Base-by-base conservation (phyloP, 1,140 invertebrate species). In the Pogonus chalceus region DNA sequence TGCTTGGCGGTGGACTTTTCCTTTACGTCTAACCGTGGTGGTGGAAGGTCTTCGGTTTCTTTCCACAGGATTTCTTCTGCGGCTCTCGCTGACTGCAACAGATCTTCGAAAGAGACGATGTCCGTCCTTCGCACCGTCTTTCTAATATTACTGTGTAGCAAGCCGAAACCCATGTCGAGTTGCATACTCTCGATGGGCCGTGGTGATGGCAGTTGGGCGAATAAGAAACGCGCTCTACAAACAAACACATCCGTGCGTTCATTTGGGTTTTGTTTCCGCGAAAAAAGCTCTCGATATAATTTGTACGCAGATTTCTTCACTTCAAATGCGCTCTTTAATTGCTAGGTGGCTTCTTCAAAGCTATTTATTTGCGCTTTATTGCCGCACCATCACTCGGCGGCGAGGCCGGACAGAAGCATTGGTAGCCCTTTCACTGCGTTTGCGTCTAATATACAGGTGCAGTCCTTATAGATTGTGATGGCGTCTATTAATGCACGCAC, bases 311-410 rank as follows among this genome's bases (percentile, higher is more conserved):
- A 58, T n/a, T 53, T 54, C 37, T 50, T 58, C 20, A 35, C 23
- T 1, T 54, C 54, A 43, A 51, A 58, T 26, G 51, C 49, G 1
- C 46, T 46, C 10, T 56, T 51, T 3, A 63, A 48, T 2, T 55
- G 18, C 4, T 14, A 20, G 7, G 58, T 14, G 9, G 57, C 58
- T 2, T 60, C 57, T 0, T 49, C 14, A 58, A 57, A 63, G 1
- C 37, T 50, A 2, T 14, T 56, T 1, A 55, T 35, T 22, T 21
- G 26, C 7, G 24, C 9, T 20, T 70, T 68, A 0, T 72, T 63
- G 49, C 70, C 72, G 52, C 70, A 66, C 70, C 69, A 74, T 72
- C 72, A 74, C 2, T 65, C 70, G 1, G 69, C 69, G 2, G 73
- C 73, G 2, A 65, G 39, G 16, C 65, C 68, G 12, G 57, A 62